Conservation (phyloP, 2,888 invertebrate species). For the Scaptomyza cyrtandrae region DNA sequence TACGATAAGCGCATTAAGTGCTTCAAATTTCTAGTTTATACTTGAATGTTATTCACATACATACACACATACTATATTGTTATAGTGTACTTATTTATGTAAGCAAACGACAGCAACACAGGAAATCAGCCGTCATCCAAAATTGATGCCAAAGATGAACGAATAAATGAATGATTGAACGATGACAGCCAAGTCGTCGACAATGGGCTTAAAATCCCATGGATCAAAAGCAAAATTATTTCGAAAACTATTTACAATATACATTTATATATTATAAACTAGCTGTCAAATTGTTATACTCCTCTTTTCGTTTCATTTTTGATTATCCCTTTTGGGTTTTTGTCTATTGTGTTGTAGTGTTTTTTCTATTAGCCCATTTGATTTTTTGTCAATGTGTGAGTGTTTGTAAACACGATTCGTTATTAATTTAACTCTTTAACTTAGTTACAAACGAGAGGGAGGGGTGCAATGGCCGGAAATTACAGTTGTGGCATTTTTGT, state of each 20-base stretch:
- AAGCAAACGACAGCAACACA: constrained; percentile 25
- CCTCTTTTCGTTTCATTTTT: background rate
- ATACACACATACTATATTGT: constrained; percentile 51
- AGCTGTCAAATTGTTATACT: constrained; percentile 39
- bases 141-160: constrained; percentile 68
- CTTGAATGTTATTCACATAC: constrained; percentile 36
- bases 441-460: constrained; percentile 39
- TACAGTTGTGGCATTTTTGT: constrained; percentile 48
- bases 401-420: constrained; percentile 56
- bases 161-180: constrained; percentile 50
- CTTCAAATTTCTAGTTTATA: constrained; percentile 52
- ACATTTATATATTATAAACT: constrained; percentile 35
- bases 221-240: constrained; percentile 30
- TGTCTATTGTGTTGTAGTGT: constrained; percentile 38
- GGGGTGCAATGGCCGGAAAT: constrained; percentile 37
- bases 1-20: constrained; percentile 70
- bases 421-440: constrained; percentile 34
- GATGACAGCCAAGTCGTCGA: constrained; percentile 27
- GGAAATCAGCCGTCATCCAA: constrained; percentile 21
- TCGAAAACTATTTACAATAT: constrained; percentile 21
- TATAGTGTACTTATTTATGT: constrained; percentile 34
- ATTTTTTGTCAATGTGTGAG: constrained; percentile 42
- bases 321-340: constrained; percentile 6
- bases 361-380: constrained; percentile 33
- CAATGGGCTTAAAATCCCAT: constrained; percentile 2